These are phyloP conservation scores for Cenopis cana DNA, from an alignment of 2,888 invertebrate genomes.

Conservation along the genomic window DNA sequence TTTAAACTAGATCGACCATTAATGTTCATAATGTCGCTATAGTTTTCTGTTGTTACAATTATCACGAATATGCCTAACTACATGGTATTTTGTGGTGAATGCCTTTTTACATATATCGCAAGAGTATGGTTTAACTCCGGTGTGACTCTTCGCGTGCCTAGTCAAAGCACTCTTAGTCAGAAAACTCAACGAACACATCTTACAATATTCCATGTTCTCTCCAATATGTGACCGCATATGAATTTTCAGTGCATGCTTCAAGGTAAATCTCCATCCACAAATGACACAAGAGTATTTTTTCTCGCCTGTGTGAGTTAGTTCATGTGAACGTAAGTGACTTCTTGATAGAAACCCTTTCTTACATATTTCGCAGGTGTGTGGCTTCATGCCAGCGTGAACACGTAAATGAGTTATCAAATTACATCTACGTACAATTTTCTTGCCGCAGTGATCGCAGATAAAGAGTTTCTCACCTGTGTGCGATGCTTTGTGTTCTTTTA, in stretches of 20 bases:
- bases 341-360: too few species aligned
- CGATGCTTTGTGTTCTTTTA: background rate
- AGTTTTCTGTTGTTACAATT: too few species aligned
- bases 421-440: background rate
- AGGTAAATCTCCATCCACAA: background rate
- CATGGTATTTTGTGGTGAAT: too few species aligned
- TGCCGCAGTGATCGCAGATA: background rate
- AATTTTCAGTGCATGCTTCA: background rate
- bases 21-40: too few species aligned
- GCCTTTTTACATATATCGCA: too few species aligned
- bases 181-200: background rate
- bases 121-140: background rate
- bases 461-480: conserved; percentile 2
- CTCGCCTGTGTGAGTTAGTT: background rate
- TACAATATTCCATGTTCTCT: background rate
- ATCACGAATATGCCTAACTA: too few species aligned
- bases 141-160: background rate
- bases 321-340: background rate
- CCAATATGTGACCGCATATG: conserved; percentile 1
- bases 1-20: too few species aligned
- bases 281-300: background rate
- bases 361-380: too few species aligned
- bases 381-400: background rate
- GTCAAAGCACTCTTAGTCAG: background rate
- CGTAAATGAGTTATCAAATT: background rate